Evolutionary conservation across 64 coral and sea anemone species (phyloP).

Genomic region (Hydrozoanthus tunicans): DNA sequence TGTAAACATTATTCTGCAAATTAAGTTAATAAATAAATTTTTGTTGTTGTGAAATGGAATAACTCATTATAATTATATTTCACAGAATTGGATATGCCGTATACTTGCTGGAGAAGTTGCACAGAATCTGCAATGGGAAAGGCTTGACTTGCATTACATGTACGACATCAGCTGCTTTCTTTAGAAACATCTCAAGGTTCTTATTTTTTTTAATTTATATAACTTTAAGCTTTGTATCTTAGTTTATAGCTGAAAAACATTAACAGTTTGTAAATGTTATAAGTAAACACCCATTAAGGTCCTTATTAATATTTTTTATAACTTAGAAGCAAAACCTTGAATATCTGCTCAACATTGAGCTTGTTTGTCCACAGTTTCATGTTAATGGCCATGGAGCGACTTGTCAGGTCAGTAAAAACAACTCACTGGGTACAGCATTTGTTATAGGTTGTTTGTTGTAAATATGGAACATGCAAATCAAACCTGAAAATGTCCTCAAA

Average conservation of each 20-base stretch:
- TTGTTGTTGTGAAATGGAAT: background rate
- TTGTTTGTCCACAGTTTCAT: conserved; percentile 64
- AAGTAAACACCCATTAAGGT: background rate
- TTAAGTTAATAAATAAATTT: too few relatives aligned
- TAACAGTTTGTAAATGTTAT: conserved; percentile 21
- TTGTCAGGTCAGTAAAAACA: conserved; percentile 52
- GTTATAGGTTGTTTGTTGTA: too few relatives aligned
- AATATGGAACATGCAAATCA: background rate
- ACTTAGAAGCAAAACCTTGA: conserved; percentile 57
- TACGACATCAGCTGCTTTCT: conserved; percentile 50
- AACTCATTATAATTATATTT: background rate
- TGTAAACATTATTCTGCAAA: too few relatives aligned
- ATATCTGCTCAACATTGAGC: conserved; percentile 45
- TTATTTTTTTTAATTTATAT: too few relatives aligned
- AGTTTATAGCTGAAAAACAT: conserved; percentile 1
- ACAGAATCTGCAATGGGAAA: conserved; percentile 8
- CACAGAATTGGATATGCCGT: conserved; percentile 52
- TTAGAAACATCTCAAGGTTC: conserved; percentile 44
- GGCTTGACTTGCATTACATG: conserved; percentile 28
- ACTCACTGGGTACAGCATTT: background rate
- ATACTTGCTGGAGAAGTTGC: conserved; percentile 41
- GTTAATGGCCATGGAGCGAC: conserved; percentile 58
- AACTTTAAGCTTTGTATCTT: background rate
- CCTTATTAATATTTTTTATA: background rate
- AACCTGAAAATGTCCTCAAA: background rate